Base-by-base conservation (phyloP, 2,888 invertebrate genomes). In the Dryococelus australis region DNA sequence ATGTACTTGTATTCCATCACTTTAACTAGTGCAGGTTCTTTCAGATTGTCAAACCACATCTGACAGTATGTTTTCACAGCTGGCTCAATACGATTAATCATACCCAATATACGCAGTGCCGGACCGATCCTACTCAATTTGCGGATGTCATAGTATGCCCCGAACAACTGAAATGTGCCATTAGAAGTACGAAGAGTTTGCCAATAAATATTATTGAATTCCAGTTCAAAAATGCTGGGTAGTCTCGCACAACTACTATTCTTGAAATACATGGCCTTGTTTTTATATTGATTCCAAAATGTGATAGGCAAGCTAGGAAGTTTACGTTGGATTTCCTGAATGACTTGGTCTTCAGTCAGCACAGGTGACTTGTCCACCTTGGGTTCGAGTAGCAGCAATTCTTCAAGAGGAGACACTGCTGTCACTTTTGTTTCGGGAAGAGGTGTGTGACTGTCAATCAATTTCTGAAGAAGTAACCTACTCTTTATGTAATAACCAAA, bases 171-270 rank as follows among this genome's bases (percentile, higher is more conserved):
- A 91, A 98, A 98, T 2, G 97, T 97, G n/a, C 98, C 97, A 90
- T 97, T 97, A 79, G 95, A 94, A 10, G 97, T 95, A 90, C 95
- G 95, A 91, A 98, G 92, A 85, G 96, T 97, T 93, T 98, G 98
- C 98, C 98, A 98, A 92, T 98, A 98, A 87, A 97, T 95, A 92
- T 98, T 98, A 93, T 98, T 98, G 93, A 97, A 98, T 92, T 98
- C 97, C 89, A 98, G 93, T 91, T 98, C 98, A 92, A 97, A 98
- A 90, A 98, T 96, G 88, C 96, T 97, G 0, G 98, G 98, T 92
- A 97, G 97, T 90, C 96, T 95, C 88, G 97, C 97, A 93, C 97
- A 97, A 88, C 95, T 95, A 90, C 95, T 95, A 92, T 96, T 96
- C 91, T 94, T 94, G 93, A 94, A 92, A 89, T 91, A 92, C 88